Evolutionary conservation across 2,888 invertebrate species (phyloP).

Genomic region (Diarsia mendica): DNA sequence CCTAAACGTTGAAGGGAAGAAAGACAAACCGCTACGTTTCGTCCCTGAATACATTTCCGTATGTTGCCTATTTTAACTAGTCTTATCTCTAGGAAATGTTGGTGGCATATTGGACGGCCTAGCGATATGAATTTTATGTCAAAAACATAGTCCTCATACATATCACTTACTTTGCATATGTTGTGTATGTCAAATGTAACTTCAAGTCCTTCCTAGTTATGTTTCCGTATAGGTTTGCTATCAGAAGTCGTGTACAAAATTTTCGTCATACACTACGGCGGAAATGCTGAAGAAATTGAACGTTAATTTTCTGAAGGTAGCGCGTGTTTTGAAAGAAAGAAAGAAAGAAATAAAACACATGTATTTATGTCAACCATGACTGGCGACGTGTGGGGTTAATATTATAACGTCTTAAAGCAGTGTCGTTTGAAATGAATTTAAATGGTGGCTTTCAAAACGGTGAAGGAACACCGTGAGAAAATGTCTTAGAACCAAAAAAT

Average conservation of each 20-base stretch:
- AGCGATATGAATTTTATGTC: conserved; percentile 26
- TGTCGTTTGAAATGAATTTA: too few relatives aligned
- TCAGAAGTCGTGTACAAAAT: background rate
- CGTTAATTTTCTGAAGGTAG: background rate
- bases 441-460: too few relatives aligned
- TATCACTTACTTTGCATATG: conserved; percentile 36
- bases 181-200: conserved; percentile 11
- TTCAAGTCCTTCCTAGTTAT: background rate
- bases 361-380: background rate
- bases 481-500: too few relatives aligned
- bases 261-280: background rate
- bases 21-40: background rate
- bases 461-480: too few relatives aligned
- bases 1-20: background rate
- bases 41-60: conserved; percentile 1
- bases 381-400: too few relatives aligned
- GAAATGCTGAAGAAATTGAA: background rate
- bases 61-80: conserved; percentile 6
- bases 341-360: too few relatives aligned
- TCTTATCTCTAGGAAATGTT: conserved; percentile 34
- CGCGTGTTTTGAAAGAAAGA: too few relatives aligned
- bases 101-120: conserved; percentile 48
- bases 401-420: too few relatives aligned
- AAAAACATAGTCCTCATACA: conserved; percentile 11
- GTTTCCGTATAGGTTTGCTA: conserved; percentile 8